phyloP scores from a whole-genome alignment of 2,113 vertebrate species.

The Tachuris rubrigastra region DNA sequence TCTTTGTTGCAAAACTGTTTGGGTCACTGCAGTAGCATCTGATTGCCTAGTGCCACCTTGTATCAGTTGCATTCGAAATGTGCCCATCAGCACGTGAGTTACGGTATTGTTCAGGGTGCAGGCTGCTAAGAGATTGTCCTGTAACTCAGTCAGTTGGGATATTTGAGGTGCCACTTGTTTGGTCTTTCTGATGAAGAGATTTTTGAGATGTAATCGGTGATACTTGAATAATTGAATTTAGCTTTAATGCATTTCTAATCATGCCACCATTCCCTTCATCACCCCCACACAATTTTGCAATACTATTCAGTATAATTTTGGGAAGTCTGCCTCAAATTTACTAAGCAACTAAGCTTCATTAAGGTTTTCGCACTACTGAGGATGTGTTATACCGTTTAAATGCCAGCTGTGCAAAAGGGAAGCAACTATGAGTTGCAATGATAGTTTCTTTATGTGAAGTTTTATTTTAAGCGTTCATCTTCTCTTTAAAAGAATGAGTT shows the following conservation, averaged over 20 bases:
- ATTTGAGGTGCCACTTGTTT: background rate
- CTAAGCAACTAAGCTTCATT: background rate
- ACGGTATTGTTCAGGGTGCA: fast-evolving
- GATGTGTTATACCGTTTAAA: background rate
- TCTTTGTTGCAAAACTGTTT: background rate
- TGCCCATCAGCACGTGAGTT: background rate
- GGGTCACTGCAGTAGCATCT: background rate
- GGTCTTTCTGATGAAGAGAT: background rate
- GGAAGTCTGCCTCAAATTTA: background rate
- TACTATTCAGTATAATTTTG: background rate
- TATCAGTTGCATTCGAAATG: background rate
- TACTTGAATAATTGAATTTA: background rate
- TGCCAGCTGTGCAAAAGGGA: background rate
- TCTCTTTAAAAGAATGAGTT: background rate
- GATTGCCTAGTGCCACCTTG: background rate
- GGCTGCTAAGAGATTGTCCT: background rate
- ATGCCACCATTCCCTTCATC: background rate
- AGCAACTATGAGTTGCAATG: background rate
- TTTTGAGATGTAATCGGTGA: background rate
- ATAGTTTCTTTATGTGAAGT: background rate
- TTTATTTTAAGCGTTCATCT: background rate
- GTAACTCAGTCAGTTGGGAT: background rate
- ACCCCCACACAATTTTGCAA: background rate
- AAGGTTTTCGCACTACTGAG: background rate
- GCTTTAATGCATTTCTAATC: background rate